Evolutionary conservation across 1,140 invertebrate species (phyloP), one percentile per base, ranked within the genome.

Genomic region (Drosophila chauvacae): DNA sequence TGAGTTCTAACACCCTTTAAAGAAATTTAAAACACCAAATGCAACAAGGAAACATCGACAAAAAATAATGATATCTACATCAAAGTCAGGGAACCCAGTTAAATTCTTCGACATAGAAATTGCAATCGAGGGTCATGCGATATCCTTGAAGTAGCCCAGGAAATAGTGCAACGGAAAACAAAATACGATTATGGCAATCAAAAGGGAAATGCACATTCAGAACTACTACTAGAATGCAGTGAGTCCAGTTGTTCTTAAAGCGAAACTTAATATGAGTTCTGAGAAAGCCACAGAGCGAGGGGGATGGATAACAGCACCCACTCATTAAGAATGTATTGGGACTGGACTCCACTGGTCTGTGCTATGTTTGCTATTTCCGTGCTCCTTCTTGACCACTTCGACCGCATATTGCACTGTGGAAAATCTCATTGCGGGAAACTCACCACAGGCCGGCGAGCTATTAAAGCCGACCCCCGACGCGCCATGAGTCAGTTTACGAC

Each of bases 91-190:
- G 16, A 41, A 37, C 33, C 39, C 55, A 39, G 26, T 55, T 37
- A 71, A 48, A 39, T 42, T 50, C 61, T 18, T 41, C 41, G 65
- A 20, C 57, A 59, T 48, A 65, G 39, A 73, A 57, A 62, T 47
- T 42, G 37, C 28, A 14, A 60, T 48, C 44, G 39, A 47, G 64
- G 60, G 76, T 59, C 75, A 90, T 73, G 33, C 39, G 86, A 88
- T 88, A 88, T 79, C 59, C 77, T 85, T 90, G 85, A 90, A 79
- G 80, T 66, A 64, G 39, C 23, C 13, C n/a, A 39, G 66, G 30
- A 68, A 42, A n/a, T 13, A 33, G 61, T 16, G 30, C 48, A 39
- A 35, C 23, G 39, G 26, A 61, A 47, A 64, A 78, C 51, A 65
- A 65, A 61, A 74, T 55, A 48, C 23, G 50, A 58, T 45, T 68